Conservation (phyloP, 2,888 invertebrate genomes). For the Megastigmus dorsalis region DNA sequence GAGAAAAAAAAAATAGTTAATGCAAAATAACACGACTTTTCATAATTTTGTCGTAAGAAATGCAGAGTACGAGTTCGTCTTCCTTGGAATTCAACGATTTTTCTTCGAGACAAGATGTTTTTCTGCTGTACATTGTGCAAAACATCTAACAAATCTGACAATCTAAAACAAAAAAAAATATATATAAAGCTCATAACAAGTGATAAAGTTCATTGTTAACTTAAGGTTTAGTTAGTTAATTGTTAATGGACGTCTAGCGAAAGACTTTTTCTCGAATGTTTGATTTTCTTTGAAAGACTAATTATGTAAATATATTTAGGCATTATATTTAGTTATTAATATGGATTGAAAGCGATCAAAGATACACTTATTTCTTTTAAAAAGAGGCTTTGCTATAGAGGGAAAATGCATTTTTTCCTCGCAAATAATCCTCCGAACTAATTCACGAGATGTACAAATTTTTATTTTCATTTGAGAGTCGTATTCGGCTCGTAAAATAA, state of each 20-base stretch:
- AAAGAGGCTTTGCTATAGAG: slow-evolving; percentile 7
- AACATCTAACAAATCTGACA: slow-evolving; percentile 47
- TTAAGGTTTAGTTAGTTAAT: slow-evolving; percentile 40
- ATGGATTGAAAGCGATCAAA: slow-evolving; percentile 8
- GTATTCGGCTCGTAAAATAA: slow-evolving; percentile 21
- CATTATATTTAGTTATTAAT: slow-evolving; percentile 33
- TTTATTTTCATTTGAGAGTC: slow-evolving; percentile 24
- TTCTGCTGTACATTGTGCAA: slow-evolving; percentile 33
- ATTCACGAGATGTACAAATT: slow-evolving; percentile 49
- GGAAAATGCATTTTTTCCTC: slow-evolving; percentile 1
- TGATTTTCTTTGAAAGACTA: slow-evolving; percentile 39
- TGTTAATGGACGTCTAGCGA: slow-evolving; percentile 17
- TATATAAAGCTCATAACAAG: slow-evolving; percentile 36
- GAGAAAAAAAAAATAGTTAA: too few species aligned
- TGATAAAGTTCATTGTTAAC: slow-evolving; percentile 44
- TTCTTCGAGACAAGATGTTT: slow-evolving; percentile 9
- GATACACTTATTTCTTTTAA: slow-evolving; percentile 3
- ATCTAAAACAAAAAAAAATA: slow-evolving; percentile 35
- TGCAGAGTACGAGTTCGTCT: slow-evolving; percentile 31
- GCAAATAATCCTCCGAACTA: slow-evolving; percentile 14
- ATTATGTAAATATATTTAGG: slow-evolving; percentile 51
- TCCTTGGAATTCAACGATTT: slow-evolving; percentile 30
- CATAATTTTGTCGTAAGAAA: not conserved
- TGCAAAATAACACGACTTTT: slow-evolving; percentile 19
- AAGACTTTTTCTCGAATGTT: slow-evolving; percentile 33